Conservation (phyloP, 2,888 invertebrate genomes). For the Agriotes lineatus region DNA sequence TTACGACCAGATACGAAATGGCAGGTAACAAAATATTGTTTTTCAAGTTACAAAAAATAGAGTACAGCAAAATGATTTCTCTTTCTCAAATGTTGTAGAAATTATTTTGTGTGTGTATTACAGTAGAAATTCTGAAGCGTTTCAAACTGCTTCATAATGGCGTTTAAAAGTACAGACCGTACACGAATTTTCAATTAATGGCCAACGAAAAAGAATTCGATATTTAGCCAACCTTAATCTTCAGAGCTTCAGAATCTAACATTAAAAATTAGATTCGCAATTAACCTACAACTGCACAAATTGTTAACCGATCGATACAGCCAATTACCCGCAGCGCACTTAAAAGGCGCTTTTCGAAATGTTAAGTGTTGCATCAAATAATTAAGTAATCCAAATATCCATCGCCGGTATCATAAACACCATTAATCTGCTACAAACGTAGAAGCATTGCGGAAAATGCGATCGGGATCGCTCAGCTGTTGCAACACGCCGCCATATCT, state of each 20-base stretch:
- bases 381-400: slow-evolving; percentile 1
- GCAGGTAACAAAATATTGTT: too few species aligned
- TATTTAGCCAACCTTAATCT: too few species aligned
- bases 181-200: too few species aligned
- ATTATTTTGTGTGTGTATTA: too few species aligned
- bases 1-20: too few species aligned
- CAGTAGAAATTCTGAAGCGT: too few species aligned
- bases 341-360: background rate
- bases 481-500: background rate
- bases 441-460: background rate
- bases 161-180: too few species aligned
- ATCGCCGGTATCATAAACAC: background rate
- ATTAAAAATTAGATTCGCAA: background rate
- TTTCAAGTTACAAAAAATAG: too few species aligned
- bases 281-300: background rate
- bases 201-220: too few species aligned
- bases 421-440: background rate
- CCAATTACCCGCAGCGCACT: background rate
- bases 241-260: background rate
- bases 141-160: too few species aligned
- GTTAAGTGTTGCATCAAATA: slow-evolving; percentile 8
- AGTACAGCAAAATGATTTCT: too few species aligned
- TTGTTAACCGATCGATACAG: background rate
- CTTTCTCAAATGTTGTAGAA: too few species aligned
- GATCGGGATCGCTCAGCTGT: background rate